Percentiles rank a stretch among this genome's conserved stretches.
Conservation (phyloP, 2,888 invertebrate genomes). For the Ceramica pisi region DNA sequence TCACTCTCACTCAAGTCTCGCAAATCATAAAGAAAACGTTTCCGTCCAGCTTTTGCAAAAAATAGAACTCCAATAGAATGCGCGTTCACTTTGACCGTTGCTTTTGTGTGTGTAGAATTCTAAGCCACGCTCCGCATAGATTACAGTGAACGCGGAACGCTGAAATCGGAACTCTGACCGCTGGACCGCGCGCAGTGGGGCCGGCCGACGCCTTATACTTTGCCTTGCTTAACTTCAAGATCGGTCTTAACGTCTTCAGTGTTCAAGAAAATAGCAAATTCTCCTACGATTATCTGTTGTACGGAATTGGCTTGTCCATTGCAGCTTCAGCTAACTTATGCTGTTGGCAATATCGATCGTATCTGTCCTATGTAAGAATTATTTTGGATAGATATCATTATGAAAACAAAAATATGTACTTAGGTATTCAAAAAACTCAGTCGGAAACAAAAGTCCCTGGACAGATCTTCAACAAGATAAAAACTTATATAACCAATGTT, state of each 20-base stretch:
- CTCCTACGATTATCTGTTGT: background rate
- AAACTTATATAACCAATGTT: slow-evolving; percentile 16
- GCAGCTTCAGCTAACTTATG: background rate
- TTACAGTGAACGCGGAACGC: too few species aligned
- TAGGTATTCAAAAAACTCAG: background rate
- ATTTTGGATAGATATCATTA: background rate
- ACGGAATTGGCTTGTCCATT: too few species aligned
- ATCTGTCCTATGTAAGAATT: background rate
- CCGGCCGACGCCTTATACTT: background rate
- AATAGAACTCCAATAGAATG: too few species aligned
- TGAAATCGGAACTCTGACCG: too few species aligned
- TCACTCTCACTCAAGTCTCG: too few species aligned
- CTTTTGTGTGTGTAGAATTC: too few species aligned
- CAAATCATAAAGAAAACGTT: too few species aligned
- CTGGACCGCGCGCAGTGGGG: too few species aligned
- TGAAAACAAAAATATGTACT: background rate
- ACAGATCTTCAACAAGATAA: background rate
- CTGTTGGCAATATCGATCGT: background rate
- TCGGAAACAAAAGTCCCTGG: background rate
- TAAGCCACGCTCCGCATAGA: too few species aligned
- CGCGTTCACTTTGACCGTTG: too few species aligned
- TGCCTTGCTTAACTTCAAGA: background rate
- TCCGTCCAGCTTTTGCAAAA: too few species aligned
- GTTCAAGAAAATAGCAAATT: background rate
- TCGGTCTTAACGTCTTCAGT: background rate